Evolutionary conservation across 2,888 invertebrate species (phyloP), one percentile per base, ranked within the genome.

Genomic region (Diogma glabrata): DNA sequence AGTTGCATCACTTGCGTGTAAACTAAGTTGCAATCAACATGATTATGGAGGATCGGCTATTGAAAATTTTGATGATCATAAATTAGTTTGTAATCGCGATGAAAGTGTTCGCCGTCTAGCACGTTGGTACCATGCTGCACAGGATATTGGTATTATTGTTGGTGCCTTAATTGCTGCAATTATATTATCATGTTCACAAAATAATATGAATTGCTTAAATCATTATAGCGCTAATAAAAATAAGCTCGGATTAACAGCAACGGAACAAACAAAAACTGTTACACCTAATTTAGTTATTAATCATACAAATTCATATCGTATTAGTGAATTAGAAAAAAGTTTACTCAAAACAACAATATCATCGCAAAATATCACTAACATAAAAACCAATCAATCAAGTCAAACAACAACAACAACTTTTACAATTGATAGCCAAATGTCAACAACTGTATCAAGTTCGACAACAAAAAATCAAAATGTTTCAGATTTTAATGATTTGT

Each of bases 121-220:
- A 1, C 66, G 78, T 50, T 74, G 74, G 55, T 72, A 76, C 55
- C 75, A 76, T 58, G 74, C 72, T 1, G 71, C 76, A 1, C 76
- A 78, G 58, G 77, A 79, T 59, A 62, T 77, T 49, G 78, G 78
- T 4, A 63, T 78, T 4, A 76, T 78, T 12, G 28, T 75, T 4
- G 78, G 78, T 6, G 76, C 76, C 1, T 56, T 76, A 3, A 57
- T 75, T 20, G 72, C 76, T 0, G 73, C 76, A 1, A 52, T 75
- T 38, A 60, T 72, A 26, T 60, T 73, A n/a, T 64, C 66, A 19
- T 72, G 70, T 26, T 23, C 24, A 3, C 6, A 6, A 24, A 24
- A 24, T 24, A 9, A 24, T 24, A 9, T 24, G 6, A 9, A 9
- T 9, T 24, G 24, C 9, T 24, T 24, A 7, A 24, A 24, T 24